Evolutionary conservation across 2,113 vertebrate species (phyloP).

Genomic region (Pterophyllum scalare): DNA sequence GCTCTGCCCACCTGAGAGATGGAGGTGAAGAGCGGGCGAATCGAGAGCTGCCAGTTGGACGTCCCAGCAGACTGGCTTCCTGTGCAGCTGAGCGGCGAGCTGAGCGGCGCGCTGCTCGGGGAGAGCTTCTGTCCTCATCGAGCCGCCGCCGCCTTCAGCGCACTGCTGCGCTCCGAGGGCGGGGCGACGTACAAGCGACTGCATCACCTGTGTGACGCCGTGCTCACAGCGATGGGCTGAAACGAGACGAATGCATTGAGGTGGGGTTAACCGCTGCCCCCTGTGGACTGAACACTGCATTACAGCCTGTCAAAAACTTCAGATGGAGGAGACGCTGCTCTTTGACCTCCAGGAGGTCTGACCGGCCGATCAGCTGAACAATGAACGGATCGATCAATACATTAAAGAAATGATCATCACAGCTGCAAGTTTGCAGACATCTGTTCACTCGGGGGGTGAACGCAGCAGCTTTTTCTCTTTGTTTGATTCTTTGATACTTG

Average conservation of each 20-base stretch:
- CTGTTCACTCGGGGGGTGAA: background rate
- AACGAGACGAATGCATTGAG: background rate
- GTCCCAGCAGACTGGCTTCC: slow-evolving; percentile 86
- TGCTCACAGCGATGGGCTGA: slow-evolving; percentile 84
- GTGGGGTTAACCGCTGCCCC: background rate
- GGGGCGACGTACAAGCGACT: slow-evolving; percentile 56
- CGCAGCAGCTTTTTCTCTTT: background rate
- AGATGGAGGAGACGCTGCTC: background rate
- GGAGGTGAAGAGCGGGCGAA: slow-evolving; percentile 86
- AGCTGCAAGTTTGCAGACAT: background rate
- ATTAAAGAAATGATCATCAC: background rate
- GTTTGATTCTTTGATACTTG: background rate
- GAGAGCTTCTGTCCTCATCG: slow-evolving; percentile 85
- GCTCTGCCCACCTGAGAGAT: slow-evolving; percentile 68
- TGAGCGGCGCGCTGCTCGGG: slow-evolving; percentile 81
- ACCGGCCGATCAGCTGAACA: background rate
- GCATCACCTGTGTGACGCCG: slow-evolving; percentile 82
- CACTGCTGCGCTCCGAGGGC: slow-evolving; percentile 69
- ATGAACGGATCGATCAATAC: background rate
- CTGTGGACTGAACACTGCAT: background rate
- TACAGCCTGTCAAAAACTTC: background rate
- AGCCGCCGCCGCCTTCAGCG: slow-evolving; percentile 38
- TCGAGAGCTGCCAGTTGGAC: slow-evolving; percentile 83
- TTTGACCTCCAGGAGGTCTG: background rate
- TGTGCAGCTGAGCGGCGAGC: slow-evolving; percentile 65